A percentile compares a stretch with the other conserved stretches of the same genome.
Evolutionary conservation across 1,140 invertebrate genomes (phyloP).

Genomic region (Ceratina australensis): DNA sequence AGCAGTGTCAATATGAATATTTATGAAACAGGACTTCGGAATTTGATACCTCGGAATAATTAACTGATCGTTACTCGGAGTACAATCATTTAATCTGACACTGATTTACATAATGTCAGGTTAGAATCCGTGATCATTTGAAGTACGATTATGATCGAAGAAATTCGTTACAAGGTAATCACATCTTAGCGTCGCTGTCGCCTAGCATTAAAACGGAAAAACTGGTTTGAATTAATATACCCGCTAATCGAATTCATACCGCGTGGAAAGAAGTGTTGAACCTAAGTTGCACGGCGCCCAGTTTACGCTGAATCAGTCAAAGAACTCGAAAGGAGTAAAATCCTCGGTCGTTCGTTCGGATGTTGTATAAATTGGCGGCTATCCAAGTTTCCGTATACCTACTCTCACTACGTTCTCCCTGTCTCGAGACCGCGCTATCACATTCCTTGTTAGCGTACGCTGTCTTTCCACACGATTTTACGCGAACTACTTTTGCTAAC

Average conservation of each 20-base stretch:
- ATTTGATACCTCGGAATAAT: too few relatives aligned
- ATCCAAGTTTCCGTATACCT: conserved; percentile 53
- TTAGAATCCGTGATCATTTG: background rate
- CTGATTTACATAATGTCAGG: background rate
- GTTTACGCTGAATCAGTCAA: conserved; percentile 47
- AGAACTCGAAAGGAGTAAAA: conserved; percentile 58
- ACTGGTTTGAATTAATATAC: background rate
- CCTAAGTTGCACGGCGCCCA: conserved; percentile 7
- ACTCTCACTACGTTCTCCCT: conserved; percentile 49
- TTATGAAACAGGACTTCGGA: too few relatives aligned
- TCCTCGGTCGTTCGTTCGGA: conserved; percentile 53
- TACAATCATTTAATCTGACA: background rate
- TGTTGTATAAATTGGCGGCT: conserved; percentile 63
- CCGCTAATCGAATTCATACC: too few relatives aligned
- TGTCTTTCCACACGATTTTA: conserved; percentile 28
- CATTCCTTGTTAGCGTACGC: conserved; percentile 53
- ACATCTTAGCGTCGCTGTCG: too few relatives aligned
- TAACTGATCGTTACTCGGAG: background rate
- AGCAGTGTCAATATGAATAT: too few relatives aligned
- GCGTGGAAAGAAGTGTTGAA: background rate
- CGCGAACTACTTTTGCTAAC: conserved; percentile 39
- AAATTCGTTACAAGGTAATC: background rate
- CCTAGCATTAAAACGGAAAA: background rate
- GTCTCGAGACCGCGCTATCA: conserved; percentile 40
- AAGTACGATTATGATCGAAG: background rate